Evolutionary conservation across 2,797 vertebrate species (phyloP).

Genomic region (Crypturellus tataupa): DNA sequence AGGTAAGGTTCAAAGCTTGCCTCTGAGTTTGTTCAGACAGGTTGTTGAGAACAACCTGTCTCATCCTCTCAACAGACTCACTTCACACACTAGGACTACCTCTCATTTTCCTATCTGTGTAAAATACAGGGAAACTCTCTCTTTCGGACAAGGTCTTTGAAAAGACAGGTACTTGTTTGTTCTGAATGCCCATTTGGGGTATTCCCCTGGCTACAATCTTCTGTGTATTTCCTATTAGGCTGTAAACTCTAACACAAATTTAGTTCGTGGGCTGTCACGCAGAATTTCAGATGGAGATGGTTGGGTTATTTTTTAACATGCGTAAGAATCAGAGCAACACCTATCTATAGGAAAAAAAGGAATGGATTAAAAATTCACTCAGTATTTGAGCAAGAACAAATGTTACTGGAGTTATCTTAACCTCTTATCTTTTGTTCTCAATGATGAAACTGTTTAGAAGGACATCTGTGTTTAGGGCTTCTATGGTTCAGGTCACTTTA

Average conservation of each 20-base stretch:
- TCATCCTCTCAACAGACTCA: conserved; percentile 19
- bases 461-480: background rate
- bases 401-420: background rate
- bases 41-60: conserved; percentile 44
- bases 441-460: background rate
- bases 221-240: background rate
- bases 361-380: background rate
- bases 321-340: background rate
- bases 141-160: conserved; percentile 20
- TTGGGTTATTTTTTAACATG: background rate
- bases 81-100: background rate
- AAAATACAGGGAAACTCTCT: background rate
- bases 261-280: background rate
- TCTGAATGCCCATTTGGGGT: background rate
- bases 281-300: background rate
- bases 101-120: background rate
- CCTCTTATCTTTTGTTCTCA: background rate
- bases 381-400: background rate
- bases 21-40: conserved; percentile 26
- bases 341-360: background rate
- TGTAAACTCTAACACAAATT: background rate
- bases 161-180: conserved; percentile 3
- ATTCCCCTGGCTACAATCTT: background rate
- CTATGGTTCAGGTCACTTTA: background rate
- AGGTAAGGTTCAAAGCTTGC: conserved; percentile 52